Base-by-base conservation (phyloP, 1,140 invertebrate genomes). In the Subanguina moxae region DNA sequence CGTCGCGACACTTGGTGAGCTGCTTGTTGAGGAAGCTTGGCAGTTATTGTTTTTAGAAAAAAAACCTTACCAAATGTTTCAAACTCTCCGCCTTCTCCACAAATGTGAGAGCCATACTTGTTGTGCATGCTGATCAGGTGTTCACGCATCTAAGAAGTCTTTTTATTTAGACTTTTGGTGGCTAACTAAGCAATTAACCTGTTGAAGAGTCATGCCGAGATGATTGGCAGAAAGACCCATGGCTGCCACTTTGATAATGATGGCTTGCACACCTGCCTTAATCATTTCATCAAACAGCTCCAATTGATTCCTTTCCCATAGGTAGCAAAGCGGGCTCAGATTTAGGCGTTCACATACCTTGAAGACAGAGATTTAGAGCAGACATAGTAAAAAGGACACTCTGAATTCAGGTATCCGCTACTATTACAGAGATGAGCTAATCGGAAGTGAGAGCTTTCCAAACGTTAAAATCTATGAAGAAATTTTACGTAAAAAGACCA, bases 241-340 rank as follows among this genome's bases (percentile, higher is more conserved):
- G 1, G 78, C 74, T 11, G 80, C 78, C 5, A 83, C 92, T 88
- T 98, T 98, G 62, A 99, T 94, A 30, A 98, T 86, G 74, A 97
- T 90, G 48, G 95, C 93, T 82, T 94, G 88, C 68, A 98, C 87
- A 75, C 89, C 89, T 84, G 89, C 90, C 76, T 57, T 28, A 57
- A 75, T 78, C 93, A 99, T 98, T 86, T 97, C 93, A 84, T 92
- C 88, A n/a, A 98, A 84, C 52, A 99, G 84, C 84, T 94, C 90
- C 77, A 88, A 87, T 86, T 99, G 95, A 85, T 97, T 90, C 81
- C 92, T 85, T 81, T 90, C 88, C 93, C 93, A 95, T 65, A 99
- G 85, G 85, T 93, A 97, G 43, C 92, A 90, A 67, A 98, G 85
- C 45, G 91, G 89, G 70, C 90, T 88, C 70, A 98, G 86, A 75